Percentiles rank a stretch among this genome's conserved stretches.
Evolutionary conservation across 2,113 vertebrate species (phyloP).

Genomic region (Sinocyclocheilus grahami): DNA sequence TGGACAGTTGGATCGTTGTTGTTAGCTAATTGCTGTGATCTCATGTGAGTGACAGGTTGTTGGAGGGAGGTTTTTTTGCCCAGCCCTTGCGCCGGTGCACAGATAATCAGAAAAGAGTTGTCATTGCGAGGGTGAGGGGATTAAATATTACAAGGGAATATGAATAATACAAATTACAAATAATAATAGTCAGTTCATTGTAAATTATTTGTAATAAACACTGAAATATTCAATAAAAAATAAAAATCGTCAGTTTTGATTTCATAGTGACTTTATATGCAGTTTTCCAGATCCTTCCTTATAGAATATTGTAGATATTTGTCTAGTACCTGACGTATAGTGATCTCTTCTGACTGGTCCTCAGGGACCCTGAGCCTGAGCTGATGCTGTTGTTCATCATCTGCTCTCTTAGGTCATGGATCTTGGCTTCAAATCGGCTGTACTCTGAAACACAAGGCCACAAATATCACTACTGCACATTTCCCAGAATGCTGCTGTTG

Average conservation of each 20-base stretch:
- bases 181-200: background rate
- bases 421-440: slow-evolving; percentile 96
- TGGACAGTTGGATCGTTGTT: background rate
- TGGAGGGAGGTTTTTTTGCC: background rate
- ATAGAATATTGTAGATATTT: background rate
- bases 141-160: too few relatives aligned
- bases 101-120: background rate
- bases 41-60: background rate
- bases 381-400: slow-evolving; percentile 99
- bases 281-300: background rate
- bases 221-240: too few relatives aligned
- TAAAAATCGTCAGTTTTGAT: background rate
- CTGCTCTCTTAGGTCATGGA: slow-evolving; percentile 94
- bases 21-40: background rate
- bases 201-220: too few relatives aligned
- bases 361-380: slow-evolving; percentile 91
- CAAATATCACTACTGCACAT: slow-evolving; percentile 8
- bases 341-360: slow-evolving; percentile 95
- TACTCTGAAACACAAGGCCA: slow-evolving; percentile 77
- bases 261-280: background rate
- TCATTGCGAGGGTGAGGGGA: background rate
- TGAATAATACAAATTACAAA: too few relatives aligned
- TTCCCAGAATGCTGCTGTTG: too few relatives aligned
- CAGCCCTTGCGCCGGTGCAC: background rate
- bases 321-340: slow-evolving; percentile 89